Percentiles rank a stretch among this genome's conserved stretches.
phyloP scores from a whole-genome alignment of 2,113 vertebrate genomes.

The Herpailurus yagouaroundi region DNA sequence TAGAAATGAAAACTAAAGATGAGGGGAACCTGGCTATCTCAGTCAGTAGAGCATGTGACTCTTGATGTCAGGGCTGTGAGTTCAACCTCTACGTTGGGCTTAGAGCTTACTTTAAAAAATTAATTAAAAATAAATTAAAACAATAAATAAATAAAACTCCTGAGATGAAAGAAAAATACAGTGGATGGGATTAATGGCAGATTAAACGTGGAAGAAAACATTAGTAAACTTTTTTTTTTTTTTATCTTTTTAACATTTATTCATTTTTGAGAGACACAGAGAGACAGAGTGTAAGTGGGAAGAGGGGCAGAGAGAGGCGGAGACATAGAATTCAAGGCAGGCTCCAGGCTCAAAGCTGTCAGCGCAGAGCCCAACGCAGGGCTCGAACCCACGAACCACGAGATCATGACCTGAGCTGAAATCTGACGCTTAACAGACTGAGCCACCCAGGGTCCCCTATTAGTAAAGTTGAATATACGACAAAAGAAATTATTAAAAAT shows the following conservation, averaged over 20 bases:
- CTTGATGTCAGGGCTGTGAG: not conserved
- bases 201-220: not conserved
- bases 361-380: too few species aligned
- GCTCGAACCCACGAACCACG: too few species aligned
- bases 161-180: not conserved
- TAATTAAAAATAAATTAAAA: not conserved
- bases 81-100: not conserved
- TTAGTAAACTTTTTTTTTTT: not conserved
- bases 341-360: too few species aligned
- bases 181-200: not conserved
- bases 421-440: too few species aligned
- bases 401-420: too few species aligned
- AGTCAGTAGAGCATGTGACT: not conserved
- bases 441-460: too few species aligned
- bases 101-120: not conserved
- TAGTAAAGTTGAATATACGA: not conserved
- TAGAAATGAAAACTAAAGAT: not conserved
- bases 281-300: too few species aligned
- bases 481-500: not conserved
- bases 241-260: too few species aligned
- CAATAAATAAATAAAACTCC: not conserved
- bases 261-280: too few species aligned
- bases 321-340: too few species aligned
- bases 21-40: not conserved
- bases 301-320: too few species aligned